Evolutionary conservation across 2,888 invertebrate species (phyloP), one percentile per base, ranked within the genome.

Genomic region (Fragum whitleyi): DNA sequence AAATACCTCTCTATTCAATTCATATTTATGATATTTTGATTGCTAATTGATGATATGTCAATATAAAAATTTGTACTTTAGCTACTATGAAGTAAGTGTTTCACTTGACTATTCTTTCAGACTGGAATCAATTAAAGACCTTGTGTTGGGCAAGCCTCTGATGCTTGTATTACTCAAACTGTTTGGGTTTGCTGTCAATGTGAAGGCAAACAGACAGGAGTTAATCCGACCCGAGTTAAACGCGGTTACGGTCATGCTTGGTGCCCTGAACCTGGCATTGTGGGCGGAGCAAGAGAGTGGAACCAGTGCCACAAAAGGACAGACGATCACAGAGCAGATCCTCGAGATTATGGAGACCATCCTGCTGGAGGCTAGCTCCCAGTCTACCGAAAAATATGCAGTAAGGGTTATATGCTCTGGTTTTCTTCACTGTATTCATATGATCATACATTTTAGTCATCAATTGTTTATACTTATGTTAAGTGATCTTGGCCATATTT

Each of bases 261-360:
- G 97, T 90, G 97, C 97, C 83, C 95, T 99, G 65, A 97, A 97
- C 91, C 91, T 95, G 87, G 93, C 90, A 51, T 89, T 92, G 90
- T 93, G 91, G 92, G 92, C 90, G 19, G 93, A 93, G 86, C 93
- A 92, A 74, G 93, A 92, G 83, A 87, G 90, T 51, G 89, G 87
- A 23, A 85, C 91, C 26, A 88, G 86, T 21, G 88, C 86, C 29
- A 91, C 91, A 59, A 92, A 93, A 79, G 94, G 93, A 28, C 96
- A 80, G 81, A 94, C 94, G 21, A 96, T 98, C 21, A 97, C 98
- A 0, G 98, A 98, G 93, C 98, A 98, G 93, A 95, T 98, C 79
- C 95, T 98, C 0, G 97, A 97, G 96, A 98, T 98, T 76, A 97
- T 99, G 97, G 98, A 99, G 94, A 97, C 97, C 0, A 97, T 99